Evolutionary conservation across 2,888 invertebrate species (phyloP), one percentile per base, ranked within the genome.

Genomic region (Callyntrura guangdongensis): DNA sequence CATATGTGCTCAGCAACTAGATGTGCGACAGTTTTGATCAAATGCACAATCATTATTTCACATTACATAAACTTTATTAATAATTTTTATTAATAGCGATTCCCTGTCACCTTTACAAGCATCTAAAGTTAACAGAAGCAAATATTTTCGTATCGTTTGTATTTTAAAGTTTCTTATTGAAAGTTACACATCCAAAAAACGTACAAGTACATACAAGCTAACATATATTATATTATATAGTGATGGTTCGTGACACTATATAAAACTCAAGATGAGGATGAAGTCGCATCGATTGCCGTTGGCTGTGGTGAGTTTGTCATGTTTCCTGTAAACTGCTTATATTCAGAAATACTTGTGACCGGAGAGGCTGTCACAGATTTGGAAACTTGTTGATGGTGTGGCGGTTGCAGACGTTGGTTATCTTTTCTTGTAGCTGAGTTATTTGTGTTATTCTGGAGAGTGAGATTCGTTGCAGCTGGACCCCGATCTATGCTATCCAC

Each of bases 401-500:
- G 14, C 11, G 8, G 25, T 45, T 72, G 72, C 6, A 1, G 56
- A 56, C 22, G 77, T 17, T 45, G 72, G 0, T 74, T 45, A 27
- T 79, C 79, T 27, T 79, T 79, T 22, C 25, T 79, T 17, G 49
- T 49, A 17, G 56, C 11, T 45, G 47, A 9, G 45, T 14, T 25
- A 22, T 12, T 82, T 59, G 79, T 8, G n/a, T 56, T 59, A 64
- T 61, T 82, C 17, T 36, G n/a, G 45, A 11, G 14, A 49, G 22
- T 82, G 0, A 45, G 1, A 45, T 20, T 64, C 8, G 49, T 9
- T 0, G 82, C 4, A 6, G 74, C 47, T 12, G 81, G 74, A 25
- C 77, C 82, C 12, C 89, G 25, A 9, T 89, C 82, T 25, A 91
- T 91, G 20, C 77, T 91, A 0, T 91, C 74, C 47, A 91, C 91